Evolutionary conservation across 2,888 invertebrate genomes (phyloP).

Genomic region (Serripes groenlandicus): DNA sequence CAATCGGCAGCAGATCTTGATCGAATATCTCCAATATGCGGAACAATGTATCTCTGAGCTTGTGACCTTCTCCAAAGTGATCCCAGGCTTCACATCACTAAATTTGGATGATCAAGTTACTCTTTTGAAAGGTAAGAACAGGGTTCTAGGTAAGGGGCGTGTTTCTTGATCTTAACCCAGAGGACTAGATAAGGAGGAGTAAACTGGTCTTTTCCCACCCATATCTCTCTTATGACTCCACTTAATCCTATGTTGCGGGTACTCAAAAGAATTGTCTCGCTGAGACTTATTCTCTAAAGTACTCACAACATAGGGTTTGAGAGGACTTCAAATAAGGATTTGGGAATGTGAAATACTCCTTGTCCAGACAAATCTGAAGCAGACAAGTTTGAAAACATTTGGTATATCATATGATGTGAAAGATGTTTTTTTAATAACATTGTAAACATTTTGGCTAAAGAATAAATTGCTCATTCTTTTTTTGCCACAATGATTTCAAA

Average conservation of each 20-base stretch:
- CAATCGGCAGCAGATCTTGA: constrained; percentile 79
- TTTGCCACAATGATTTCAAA: neutral
- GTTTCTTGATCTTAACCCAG: too few species aligned
- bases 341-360: too few species aligned
- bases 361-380: too few species aligned
- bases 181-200: too few species aligned
- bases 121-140: constrained; percentile 82
- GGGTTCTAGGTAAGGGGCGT: too few species aligned
- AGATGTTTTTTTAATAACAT: neutral
- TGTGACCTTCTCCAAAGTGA: constrained; percentile 81
- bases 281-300: neutral
- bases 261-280: neutral
- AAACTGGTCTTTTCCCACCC: too few species aligned
- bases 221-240: too few species aligned
- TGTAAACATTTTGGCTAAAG: neutral
- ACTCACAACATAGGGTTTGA: neutral
- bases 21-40: constrained; percentile 75
- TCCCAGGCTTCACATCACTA: constrained; percentile 82
- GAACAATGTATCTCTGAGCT: constrained; percentile 80
- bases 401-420: neutral
- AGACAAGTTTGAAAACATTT: neutral
- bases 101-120: constrained; percentile 82
- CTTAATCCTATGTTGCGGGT: too few species aligned
- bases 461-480: neutral
- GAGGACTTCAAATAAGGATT: neutral